Conservation (phyloP, 2,113 vertebrate genomes). For the Eubucco bourcierii region DNA sequence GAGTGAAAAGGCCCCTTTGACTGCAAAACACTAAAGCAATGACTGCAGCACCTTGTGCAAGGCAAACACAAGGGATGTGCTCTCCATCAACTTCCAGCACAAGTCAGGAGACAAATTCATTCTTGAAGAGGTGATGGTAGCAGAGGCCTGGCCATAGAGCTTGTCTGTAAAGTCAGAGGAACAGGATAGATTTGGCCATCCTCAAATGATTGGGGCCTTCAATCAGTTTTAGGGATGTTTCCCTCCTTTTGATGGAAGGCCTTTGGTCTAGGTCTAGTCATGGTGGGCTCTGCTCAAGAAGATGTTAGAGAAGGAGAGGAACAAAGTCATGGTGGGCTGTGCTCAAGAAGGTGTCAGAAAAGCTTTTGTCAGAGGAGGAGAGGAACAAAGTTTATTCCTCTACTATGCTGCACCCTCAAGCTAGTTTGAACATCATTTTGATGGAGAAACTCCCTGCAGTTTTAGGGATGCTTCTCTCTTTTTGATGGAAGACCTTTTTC, state of each 20-base stretch:
- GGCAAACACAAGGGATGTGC: background rate
- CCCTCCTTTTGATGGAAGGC: background rate
- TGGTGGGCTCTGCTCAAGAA: too few relatives aligned
- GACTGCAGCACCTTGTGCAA: background rate
- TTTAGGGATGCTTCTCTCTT: too few relatives aligned
- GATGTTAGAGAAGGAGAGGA: too few relatives aligned
- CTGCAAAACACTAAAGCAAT: background rate
- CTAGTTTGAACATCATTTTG: background rate
- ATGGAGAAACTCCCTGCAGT: background rate
- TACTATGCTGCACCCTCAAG: background rate
- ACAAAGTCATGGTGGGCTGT: background rate
- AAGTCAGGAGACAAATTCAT: background rate
- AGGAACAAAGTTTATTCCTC: background rate
- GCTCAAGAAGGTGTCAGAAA: too few relatives aligned
- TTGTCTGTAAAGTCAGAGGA: background rate
- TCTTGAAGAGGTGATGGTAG: background rate
- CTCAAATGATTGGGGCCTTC: rapidly evolving
- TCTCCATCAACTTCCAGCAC: background rate
- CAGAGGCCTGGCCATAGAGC: background rate
- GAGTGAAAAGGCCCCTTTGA: background rate
- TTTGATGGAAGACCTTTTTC: too few relatives aligned
- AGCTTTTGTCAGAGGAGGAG: too few relatives aligned
- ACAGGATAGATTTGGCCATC: background rate
- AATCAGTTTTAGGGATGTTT: background rate
- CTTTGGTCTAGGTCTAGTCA: background rate